Evolutionary conservation across 2,113 vertebrate genomes (phyloP).

Genomic region (Murina feae): DNA sequence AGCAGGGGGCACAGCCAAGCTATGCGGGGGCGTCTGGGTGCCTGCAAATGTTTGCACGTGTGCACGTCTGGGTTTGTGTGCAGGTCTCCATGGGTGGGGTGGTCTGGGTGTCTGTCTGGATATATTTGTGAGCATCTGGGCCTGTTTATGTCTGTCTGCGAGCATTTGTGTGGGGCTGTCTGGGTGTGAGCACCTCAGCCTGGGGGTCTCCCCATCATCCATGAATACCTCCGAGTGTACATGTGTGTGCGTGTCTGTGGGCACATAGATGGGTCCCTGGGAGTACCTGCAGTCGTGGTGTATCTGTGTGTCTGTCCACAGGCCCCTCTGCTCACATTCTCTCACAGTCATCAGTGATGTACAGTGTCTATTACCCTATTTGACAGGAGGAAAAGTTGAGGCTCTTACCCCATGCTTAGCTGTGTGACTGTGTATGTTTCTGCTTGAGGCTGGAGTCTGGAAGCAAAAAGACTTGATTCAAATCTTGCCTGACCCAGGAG

Average conservation of each 20-base stretch:
- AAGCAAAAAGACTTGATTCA: not conserved
- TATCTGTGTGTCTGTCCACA: not conserved
- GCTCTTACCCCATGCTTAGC: not conserved
- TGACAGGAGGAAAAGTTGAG: not conserved
- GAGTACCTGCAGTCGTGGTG: too few species aligned
- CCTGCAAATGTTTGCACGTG: not conserved
- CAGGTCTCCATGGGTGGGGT: constrained; percentile 42
- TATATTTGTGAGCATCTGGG: constrained; percentile 39
- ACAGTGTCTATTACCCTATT: not conserved
- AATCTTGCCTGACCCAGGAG: not conserved
- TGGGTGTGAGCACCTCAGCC: not conserved
- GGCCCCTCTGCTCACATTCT: not conserved
- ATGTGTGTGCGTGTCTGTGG: not conserved
- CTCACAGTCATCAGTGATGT: not conserved
- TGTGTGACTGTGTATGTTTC: not conserved
- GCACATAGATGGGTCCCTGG: not conserved
- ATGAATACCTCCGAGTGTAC: not conserved
- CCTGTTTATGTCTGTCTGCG: constrained; percentile 58
- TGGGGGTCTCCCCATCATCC: not conserved
- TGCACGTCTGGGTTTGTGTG: constrained; percentile 25
- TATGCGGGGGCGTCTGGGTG: constrained; percentile 42
- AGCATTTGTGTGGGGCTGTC: constrained; percentile 16
- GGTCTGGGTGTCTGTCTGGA: constrained; percentile 46
- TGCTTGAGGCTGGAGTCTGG: not conserved
- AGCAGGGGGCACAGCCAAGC: constrained; percentile 55